Base-by-base conservation (phyloP, 2,797 vertebrate genomes). In the Tinamus major region DNA sequence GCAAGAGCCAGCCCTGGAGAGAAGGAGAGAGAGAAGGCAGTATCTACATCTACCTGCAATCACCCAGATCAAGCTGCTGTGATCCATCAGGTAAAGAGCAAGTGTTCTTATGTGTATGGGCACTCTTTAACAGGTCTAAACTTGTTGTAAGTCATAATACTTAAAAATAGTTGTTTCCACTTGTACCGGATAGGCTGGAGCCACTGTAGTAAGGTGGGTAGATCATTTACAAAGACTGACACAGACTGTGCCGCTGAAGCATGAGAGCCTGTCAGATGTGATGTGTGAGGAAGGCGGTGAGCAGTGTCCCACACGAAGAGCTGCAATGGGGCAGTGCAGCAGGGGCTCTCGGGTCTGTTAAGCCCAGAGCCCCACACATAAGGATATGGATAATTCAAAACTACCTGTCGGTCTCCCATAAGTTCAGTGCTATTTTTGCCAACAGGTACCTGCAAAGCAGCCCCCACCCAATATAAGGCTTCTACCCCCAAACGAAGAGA, bases 141-240 rank as follows among this genome's bases (percentile, higher is more conserved):
- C 79, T 70, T 48, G 23, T 12, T 59, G 31, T 19, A 64, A 81
- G 42, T 61, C 42, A 13, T 14, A 71, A 26, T 56, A 61, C 6
- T 79, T 87, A 16, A 13, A 13, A 85, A 44, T 18, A 31, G 19
- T 62, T 84, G 87, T 69, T 67, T 14, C 51, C 67, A 21, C 44
- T 48, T 5, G 23, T 56, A 20, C 17, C n/a, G 63, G 39, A 20
- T 9, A 44, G 71, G 44, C 71, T 85, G 78, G 35, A 82, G 53
- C 31, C 86, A 64, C 81, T 87, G 78, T 39, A 56, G 31, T 23
- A 4, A 3, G 3, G 17, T 65, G 84, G 35, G 46, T 79, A 65
- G 29, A 16, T 3, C 20, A 81, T 56, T 70, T 92, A 89, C 84
- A 89, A 85, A 75, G 37, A 26, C 42, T 56, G 62, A 71, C 48